A percentile compares a stretch with the other conserved stretches of the same genome.
phyloP scores from a whole-genome alignment of 2,797 vertebrate species.

The Manis pentadactyla region DNA sequence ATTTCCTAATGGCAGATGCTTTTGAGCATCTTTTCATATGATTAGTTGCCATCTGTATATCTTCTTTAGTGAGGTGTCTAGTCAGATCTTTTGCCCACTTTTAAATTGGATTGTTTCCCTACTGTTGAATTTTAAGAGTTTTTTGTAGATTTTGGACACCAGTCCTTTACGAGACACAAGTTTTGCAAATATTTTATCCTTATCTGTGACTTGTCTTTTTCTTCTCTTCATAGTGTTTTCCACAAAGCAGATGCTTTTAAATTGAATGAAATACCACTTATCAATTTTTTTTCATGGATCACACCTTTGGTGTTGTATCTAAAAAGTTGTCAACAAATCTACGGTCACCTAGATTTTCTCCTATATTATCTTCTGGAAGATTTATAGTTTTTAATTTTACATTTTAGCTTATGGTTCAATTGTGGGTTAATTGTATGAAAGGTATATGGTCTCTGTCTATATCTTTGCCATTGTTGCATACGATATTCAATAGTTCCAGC shows the following conservation, averaged over 20 bases:
- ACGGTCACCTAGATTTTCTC: background rate
- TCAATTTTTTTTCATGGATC: background rate
- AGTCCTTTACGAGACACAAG: background rate
- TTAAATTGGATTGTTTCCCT: background rate
- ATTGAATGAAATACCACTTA: background rate
- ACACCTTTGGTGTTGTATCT: background rate
- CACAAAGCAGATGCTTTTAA: background rate
- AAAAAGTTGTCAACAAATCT: constrained; percentile 46
- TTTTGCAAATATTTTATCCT: background rate
- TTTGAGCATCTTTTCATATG: background rate
- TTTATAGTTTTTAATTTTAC: constrained; percentile 21
- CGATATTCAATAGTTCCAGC: background rate
- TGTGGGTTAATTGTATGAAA: background rate
- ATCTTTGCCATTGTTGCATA: background rate
- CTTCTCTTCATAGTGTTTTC: background rate
- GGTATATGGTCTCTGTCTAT: background rate
- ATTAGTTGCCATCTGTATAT: background rate
- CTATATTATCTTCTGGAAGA: background rate
- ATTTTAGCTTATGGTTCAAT: background rate
- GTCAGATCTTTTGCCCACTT: constrained; percentile 11
- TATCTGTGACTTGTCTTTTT: background rate
- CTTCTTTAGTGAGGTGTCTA: background rate
- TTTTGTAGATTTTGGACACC: background rate
- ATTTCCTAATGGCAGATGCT: background rate
- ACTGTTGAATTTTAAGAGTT: background rate